Evolutionary conservation across 2,797 vertebrate genomes (phyloP).

Genomic region (Periparus ater): DNA sequence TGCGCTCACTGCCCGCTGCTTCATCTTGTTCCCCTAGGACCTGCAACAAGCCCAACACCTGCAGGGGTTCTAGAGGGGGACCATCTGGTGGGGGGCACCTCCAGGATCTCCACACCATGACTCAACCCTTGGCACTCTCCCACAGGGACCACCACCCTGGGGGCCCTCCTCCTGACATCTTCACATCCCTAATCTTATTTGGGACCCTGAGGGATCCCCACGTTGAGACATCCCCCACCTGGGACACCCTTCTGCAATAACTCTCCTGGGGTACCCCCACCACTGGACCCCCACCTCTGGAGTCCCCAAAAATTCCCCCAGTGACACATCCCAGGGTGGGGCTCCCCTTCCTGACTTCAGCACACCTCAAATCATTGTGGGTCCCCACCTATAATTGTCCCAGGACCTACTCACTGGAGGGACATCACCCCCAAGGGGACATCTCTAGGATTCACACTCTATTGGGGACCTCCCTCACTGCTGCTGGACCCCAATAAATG

Average conservation of each 20-base stretch:
- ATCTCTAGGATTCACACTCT: not conserved
- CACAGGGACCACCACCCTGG: not conserved
- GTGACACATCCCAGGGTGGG: not conserved
- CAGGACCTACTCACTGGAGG: not conserved
- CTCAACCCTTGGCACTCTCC: not conserved
- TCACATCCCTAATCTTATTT: not conserved
- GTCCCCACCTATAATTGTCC: not conserved
- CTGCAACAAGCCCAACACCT: not conserved
- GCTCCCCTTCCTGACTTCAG: not conserved
- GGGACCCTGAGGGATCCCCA: not conserved
- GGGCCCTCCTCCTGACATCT: not conserved
- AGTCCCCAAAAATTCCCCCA: not conserved
- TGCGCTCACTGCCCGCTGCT: not conserved
- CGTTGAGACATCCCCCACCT: fast-evolving
- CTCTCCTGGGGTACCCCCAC: too few relatives aligned
- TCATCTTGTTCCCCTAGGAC: not conserved
- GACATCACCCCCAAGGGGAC: too few relatives aligned
- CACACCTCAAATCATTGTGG: not conserved
- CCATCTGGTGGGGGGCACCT: not conserved
- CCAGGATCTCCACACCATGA: fast-evolving
- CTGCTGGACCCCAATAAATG: not conserved
- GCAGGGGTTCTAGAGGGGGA: not conserved
- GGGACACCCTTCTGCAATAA: not conserved
- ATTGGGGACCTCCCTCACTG: too few relatives aligned
- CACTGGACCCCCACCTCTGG: not conserved